Evolutionary conservation across 2,888 invertebrate species (phyloP).

Genomic region (Himalopsyche kuldschensis): DNA sequence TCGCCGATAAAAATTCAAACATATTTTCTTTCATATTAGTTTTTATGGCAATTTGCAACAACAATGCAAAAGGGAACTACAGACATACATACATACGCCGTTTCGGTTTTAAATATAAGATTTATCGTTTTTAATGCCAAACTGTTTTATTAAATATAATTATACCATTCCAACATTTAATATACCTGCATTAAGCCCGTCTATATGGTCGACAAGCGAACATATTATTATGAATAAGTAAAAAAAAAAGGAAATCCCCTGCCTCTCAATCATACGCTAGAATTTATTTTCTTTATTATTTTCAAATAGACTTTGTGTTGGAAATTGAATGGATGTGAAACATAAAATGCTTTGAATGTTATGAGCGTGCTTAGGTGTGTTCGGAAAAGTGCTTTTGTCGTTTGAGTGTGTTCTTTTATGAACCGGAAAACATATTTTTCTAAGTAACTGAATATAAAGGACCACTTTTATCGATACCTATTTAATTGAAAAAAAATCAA

Average conservation of each 20-base stretch:
- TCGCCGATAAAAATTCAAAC: no score
- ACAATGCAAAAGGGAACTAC: no score
- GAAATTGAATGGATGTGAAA: slow-evolving; percentile 32
- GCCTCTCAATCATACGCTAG: slow-evolving; percentile 24
- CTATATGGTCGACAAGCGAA: slow-evolving; percentile 21
- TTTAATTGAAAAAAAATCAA: no score
- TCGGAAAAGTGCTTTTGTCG: slow-evolving; percentile 25
- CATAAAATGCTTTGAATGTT: slow-evolving; percentile 35
- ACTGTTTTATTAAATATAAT: neutral
- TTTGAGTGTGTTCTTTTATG: slow-evolving; percentile 18
- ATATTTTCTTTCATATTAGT: no score
- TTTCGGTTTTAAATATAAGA: no score
- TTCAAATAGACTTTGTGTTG: slow-evolving; percentile 32
- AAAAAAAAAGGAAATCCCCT: neutral
- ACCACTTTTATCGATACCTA: no score
- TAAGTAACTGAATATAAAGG: neutral
- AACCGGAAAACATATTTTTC: slow-evolving; percentile 10
- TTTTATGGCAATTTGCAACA: no score
- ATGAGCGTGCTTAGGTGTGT: slow-evolving; percentile 14
- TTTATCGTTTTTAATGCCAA: no score
- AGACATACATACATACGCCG: no score
- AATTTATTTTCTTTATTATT: slow-evolving; percentile 32
- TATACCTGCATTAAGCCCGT: neutral
- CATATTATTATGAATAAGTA: slow-evolving; percentile 20
- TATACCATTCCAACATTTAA: neutral